phyloP scores from a whole-genome alignment of 2,113 vertebrate genomes.

The Paedocypris sp. region DNA sequence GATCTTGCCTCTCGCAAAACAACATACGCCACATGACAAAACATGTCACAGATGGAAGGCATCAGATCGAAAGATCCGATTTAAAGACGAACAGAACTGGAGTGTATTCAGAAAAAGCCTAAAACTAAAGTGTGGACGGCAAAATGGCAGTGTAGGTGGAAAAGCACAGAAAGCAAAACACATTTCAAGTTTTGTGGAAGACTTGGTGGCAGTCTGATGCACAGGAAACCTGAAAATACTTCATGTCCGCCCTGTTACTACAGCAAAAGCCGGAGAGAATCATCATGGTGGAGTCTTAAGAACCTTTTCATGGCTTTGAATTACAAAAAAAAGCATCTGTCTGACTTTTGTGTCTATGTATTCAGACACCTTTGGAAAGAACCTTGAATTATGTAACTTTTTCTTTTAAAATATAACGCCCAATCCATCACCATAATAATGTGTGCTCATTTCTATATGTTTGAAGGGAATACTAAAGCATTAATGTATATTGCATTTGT shows the following conservation, averaged over 20 bases:
- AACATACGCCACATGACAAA: conserved; percentile 24
- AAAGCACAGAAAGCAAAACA: not conserved
- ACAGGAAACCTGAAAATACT: not conserved
- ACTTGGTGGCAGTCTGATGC: not conserved
- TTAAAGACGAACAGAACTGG: not conserved
- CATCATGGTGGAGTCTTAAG: too few relatives aligned
- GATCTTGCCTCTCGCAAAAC: not conserved
- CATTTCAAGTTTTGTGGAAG: not conserved
- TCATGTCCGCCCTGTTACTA: not conserved
- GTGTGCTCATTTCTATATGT: too few relatives aligned
- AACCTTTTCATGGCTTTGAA: not conserved
- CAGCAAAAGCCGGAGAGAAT: not conserved
- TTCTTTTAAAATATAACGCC: not conserved
- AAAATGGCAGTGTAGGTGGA: not conserved
- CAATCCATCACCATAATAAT: not conserved
- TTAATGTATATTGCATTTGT: not conserved
- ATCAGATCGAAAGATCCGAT: conserved; percentile 22
- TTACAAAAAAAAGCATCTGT: not conserved
- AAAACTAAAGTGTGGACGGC: not conserved
- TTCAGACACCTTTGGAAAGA: not conserved
- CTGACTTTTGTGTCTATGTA: not conserved
- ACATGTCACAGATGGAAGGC: conserved; percentile 12
- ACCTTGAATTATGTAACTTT: conserved; percentile 10
- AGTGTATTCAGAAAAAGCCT: not conserved
- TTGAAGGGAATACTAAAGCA: too few relatives aligned